A percentile compares a stretch with the other conserved stretches of the same genome.
These are phyloP conservation scores for Chymomyza caudatula DNA, from an alignment of 2,888 invertebrate species.

Conservation along the genomic window DNA sequence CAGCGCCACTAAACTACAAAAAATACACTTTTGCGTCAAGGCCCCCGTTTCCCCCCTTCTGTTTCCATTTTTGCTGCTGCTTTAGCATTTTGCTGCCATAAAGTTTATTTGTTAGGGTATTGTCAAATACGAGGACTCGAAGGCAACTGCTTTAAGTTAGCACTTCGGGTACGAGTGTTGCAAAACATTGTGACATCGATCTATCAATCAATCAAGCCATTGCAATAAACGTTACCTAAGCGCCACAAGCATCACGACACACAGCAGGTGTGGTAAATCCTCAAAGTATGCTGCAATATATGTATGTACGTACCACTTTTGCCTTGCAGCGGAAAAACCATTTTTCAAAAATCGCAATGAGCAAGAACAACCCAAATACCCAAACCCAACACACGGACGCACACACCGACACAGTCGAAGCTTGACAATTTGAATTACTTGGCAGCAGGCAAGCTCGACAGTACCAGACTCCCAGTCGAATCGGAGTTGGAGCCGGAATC, in stretches of 20 bases:
- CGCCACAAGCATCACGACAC: not conserved
- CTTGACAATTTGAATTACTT: slow-evolving; percentile 47
- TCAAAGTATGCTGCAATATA: slow-evolving; percentile 17
- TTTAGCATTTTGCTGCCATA: slow-evolving; percentile 7
- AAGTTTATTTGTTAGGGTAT: slow-evolving; percentile 28
- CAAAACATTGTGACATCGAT: slow-evolving; percentile 63
- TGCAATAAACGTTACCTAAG: slow-evolving; percentile 27
- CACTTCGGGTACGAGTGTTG: not conserved
- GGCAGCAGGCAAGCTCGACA: slow-evolving; percentile 20
- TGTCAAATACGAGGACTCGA: not conserved
- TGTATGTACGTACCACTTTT: slow-evolving; percentile 8
- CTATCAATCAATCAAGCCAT: slow-evolving; percentile 51
- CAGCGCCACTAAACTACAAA: slow-evolving; percentile 57
- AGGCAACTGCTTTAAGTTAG: not conserved
- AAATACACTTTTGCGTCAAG: slow-evolving; percentile 55
- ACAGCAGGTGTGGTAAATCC: slow-evolving; percentile 43
- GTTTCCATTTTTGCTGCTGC: not conserved
- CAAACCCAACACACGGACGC: not conserved
- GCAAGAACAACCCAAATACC: not conserved
- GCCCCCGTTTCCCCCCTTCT: slow-evolving; percentile 33
- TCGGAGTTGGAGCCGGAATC: not conserved
- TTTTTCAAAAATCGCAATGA: slow-evolving; percentile 54
- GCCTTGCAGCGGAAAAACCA: slow-evolving; percentile 38
- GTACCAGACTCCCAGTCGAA: not conserved
- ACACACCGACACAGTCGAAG: slow-evolving; percentile 4